Conservation (phyloP, 2,113 vertebrate genomes). For the Gorilla gorilla region DNA sequence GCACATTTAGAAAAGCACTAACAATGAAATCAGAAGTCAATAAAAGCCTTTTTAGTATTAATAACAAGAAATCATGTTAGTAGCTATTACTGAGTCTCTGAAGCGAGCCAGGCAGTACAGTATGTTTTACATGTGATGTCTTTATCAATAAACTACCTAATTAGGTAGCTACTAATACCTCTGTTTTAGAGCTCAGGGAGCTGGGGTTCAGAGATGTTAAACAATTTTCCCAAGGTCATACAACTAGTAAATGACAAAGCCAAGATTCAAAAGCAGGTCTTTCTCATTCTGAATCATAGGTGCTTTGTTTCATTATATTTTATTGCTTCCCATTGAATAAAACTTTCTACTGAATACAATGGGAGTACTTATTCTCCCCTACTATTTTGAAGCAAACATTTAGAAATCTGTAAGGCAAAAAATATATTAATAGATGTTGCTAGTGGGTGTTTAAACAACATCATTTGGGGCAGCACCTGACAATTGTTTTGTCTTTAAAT, state of each 20-base stretch:
- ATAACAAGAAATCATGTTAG: neutral
- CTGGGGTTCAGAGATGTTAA: slow-evolving; percentile 8
- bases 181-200: neutral
- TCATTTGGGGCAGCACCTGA: neutral
- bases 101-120: neutral
- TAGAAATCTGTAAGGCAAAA: slow-evolving; percentile 37
- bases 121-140: neutral
- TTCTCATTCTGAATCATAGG: neutral
- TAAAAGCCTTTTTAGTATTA: slow-evolving; percentile 11
- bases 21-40: slow-evolving; percentile 9
- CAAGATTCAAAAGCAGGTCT: slow-evolving; percentile 4
- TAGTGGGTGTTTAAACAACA: neutral
- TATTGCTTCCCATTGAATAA: neutral
- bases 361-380: neutral
- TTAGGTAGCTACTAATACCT: neutral
- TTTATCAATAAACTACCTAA: neutral
- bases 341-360: neutral
- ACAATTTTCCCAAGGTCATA: slow-evolving; percentile 38
- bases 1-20: neutral
- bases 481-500: slow-evolving; percentile 49
- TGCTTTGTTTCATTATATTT: slow-evolving; percentile 31
- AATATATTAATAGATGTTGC: slow-evolving; percentile 44
- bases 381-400: slow-evolving; percentile 52
- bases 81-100: neutral
- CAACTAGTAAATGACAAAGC: neutral